Evolutionary conservation across 2,888 invertebrate genomes (phyloP).

Genomic region (Xiphydria camelus): DNA sequence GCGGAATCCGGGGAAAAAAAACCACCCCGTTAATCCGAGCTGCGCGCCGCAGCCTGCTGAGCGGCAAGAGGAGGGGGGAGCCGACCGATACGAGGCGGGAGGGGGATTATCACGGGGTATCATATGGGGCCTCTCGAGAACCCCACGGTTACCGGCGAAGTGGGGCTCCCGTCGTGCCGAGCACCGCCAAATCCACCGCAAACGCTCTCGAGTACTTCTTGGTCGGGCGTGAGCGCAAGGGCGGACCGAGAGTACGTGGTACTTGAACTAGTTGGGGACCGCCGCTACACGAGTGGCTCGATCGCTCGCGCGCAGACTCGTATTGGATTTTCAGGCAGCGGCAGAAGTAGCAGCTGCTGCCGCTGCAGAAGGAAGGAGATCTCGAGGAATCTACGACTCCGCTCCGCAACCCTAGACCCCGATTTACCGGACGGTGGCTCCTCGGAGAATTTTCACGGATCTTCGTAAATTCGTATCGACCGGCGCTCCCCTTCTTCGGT

Average conservation of each 20-base stretch:
- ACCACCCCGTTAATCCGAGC: neutral
- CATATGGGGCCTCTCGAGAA: constrained; percentile 52
- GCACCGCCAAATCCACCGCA: constrained; percentile 58
- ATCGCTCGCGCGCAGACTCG: constrained; percentile 1
- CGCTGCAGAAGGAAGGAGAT: no score
- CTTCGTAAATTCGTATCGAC: no score
- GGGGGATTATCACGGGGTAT: constrained; percentile 49
- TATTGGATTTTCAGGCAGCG: no score
- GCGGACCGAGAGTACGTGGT: constrained; percentile 51
- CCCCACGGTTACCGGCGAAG: constrained; percentile 32
- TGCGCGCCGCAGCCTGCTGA: no score
- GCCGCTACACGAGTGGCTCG: constrained; percentile 49
- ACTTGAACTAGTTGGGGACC: constrained; percentile 58
- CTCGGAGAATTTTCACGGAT: no score
- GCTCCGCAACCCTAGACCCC: no score
- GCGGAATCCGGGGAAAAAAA: neutral
- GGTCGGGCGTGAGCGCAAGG: constrained; percentile 56
- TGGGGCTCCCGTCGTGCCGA: constrained; percentile 48
- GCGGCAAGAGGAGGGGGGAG: neutral
- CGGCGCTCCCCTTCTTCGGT: no score
- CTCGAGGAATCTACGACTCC: no score
- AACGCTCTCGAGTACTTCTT: constrained; percentile 56
- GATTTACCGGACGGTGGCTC: no score
- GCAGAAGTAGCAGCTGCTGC: no score
- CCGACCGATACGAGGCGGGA: constrained; percentile 27